Conservation (phyloP, 1,140 invertebrate genomes). For the Calephelis nemesis region DNA sequence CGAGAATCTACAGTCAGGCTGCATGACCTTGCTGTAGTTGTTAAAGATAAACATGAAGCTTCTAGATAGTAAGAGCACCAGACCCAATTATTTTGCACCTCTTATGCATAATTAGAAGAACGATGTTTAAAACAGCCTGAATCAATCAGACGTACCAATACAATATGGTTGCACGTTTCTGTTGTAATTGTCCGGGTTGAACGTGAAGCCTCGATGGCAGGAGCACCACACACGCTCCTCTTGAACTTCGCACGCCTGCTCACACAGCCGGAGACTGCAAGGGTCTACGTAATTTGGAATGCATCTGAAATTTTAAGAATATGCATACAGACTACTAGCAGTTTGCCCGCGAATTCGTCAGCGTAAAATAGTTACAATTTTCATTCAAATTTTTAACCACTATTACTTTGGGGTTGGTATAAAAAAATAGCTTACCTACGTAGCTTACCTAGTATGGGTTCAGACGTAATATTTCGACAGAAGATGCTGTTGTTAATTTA, state of each 20-base stretch:
- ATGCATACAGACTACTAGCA: too few species aligned
- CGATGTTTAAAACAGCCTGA: neutral
- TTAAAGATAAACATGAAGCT: constrained; percentile 81
- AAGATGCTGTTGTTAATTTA: too few species aligned
- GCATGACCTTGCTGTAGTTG: constrained; percentile 47
- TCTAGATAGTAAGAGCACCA: constrained; percentile 83
- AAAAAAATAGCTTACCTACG: too few species aligned
- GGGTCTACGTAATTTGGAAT: constrained; percentile 81
- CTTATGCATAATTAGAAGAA: constrained; percentile 71
- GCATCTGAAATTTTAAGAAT: constrained; percentile 70
- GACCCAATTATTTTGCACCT: constrained; percentile 79
- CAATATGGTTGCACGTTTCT: constrained; percentile 78
- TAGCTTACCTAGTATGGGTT: too few species aligned
- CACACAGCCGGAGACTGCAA: constrained; percentile 82
- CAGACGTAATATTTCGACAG: too few species aligned
- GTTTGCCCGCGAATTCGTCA: too few species aligned
- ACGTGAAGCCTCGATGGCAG: constrained; percentile 82
- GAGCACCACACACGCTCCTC: constrained; percentile 83
- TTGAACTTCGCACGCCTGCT: constrained; percentile 82
- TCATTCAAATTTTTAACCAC: too few species aligned
- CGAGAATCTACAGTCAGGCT: too few species aligned
- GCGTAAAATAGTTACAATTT: too few species aligned
- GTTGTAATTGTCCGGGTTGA: constrained; percentile 76
- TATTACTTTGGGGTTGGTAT: too few species aligned
- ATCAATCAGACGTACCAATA: constrained; percentile 68